These are phyloP conservation scores for Vimba vimba DNA, from an alignment of 2,113 vertebrate genomes.

Conservation along the genomic window DNA sequence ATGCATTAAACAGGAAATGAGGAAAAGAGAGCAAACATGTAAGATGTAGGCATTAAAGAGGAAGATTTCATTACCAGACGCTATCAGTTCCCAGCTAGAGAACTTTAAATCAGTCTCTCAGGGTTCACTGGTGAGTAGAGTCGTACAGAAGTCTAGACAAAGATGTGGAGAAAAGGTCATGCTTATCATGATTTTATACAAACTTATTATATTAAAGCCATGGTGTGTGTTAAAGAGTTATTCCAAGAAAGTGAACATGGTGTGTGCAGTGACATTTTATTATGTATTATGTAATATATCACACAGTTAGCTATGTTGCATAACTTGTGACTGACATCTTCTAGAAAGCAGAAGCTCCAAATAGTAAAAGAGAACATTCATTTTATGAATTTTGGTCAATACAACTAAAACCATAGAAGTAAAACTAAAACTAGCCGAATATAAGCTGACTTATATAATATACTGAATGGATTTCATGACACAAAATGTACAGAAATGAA, in stretches of 20 bases:
- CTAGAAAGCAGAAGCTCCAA: neutral
- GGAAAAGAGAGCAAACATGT: constrained; percentile 16
- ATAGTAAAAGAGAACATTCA: neutral
- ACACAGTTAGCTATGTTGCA: neutral
- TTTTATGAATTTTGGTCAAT: neutral
- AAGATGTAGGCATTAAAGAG: neutral
- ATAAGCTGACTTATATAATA: neutral
- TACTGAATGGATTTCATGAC: neutral
- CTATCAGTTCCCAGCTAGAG: neutral
- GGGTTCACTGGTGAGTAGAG: neutral
- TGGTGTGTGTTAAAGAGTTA: neutral
- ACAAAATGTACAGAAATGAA: neutral
- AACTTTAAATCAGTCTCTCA: neutral
- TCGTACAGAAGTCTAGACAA: neutral
- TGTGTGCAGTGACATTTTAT: constrained; percentile 19
- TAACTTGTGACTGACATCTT: neutral
- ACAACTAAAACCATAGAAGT: neutral
- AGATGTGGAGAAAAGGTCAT: constrained; percentile 23
- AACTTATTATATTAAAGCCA: neutral
- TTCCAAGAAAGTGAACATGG: neutral
- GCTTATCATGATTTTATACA: neutral
- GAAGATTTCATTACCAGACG: neutral
- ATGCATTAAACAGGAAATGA: constrained; percentile 30
- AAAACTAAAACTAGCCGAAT: neutral
- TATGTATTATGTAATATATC: constrained; percentile 5